Evolutionary conservation across 2,888 invertebrate genomes (phyloP), one percentile per base, ranked within the genome.

Genomic region (Notodonta ziczac): DNA sequence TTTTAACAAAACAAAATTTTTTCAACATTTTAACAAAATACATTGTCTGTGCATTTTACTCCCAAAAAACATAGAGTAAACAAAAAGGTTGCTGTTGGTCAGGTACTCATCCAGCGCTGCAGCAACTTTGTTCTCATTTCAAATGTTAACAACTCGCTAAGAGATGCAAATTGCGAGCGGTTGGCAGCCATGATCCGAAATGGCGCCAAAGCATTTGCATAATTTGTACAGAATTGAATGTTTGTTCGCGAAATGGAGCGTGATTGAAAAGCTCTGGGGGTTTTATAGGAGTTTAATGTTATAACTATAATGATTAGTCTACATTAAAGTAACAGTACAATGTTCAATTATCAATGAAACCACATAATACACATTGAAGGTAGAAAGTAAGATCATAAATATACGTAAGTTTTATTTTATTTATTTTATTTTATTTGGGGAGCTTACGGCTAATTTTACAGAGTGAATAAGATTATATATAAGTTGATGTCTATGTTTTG

Each of bases 111-210:
- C 48, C 44, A 83, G 84, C 83, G 82, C 80, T 82, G 66, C 72
- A 86, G 82, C 84, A 52, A 80, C 84, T 84, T 70, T 62, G 59
- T 63, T 72, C 69, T 74, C 80, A 63, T 63, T 68, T 66, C 70
- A 71, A 74, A 79, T 81, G 85, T 86, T 89, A 90, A 88, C 89
- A 87, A 90, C 80, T 84, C 74, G 71, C 83, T 90, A 89, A 90
- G 81, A 86, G 89, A 92, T 92, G 92, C 86, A 92, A 92, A 93
- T 92, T 89, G 89, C 74, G 84, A 85, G 81, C 90, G 86, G 90
- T 89, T 90, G 89, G 84, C 86, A 83, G 85, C 86, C 82, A 82
- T 89, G 90, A 87, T 88, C 87, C 85, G 81, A 90, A 91, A 91
- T 89, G 91, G 88, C 90, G 84, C 87, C 87, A 84, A 84, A 76